Conservation (phyloP, 2,888 invertebrate genomes). For the Nemurella pictetii region DNA sequence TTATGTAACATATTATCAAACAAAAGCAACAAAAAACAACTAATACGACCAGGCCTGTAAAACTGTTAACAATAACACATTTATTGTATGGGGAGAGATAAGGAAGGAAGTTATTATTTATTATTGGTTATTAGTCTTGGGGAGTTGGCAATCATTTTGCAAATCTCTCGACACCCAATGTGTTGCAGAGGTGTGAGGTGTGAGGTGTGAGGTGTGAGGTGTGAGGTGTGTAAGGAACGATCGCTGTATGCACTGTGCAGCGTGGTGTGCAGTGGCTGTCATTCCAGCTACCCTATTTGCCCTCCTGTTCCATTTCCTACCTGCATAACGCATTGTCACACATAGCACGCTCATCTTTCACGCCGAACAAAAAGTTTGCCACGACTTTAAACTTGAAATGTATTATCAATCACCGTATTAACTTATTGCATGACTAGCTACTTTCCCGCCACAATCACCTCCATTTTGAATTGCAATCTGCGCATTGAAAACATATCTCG, state of each 20-base stretch:
- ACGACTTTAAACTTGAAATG: background rate
- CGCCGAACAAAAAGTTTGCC: too few relatives aligned
- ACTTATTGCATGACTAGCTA: background rate
- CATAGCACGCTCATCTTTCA: too few relatives aligned
- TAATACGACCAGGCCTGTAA: background rate
- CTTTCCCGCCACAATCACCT: background rate
- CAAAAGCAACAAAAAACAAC: conserved; percentile 14
- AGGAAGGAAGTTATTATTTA: background rate
- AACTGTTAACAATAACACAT: background rate
- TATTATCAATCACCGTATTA: background rate
- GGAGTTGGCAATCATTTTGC: background rate
- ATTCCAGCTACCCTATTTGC: too few relatives aligned
- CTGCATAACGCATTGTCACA: too few relatives aligned
- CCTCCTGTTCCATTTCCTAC: too few relatives aligned
- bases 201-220: too few relatives aligned
- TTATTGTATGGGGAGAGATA: background rate
- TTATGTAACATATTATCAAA: conserved; percentile 14
- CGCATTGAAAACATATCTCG: background rate
- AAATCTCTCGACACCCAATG: background rate
- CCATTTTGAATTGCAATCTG: background rate
- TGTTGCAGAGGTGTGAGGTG: too few relatives aligned
- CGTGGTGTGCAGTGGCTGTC: too few relatives aligned
- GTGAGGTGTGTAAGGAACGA: too few relatives aligned
- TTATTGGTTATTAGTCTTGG: background rate
- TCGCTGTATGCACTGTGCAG: too few relatives aligned